Base-by-base conservation (phyloP, 2,113 vertebrate genomes). In the Pionites leucogaster region DNA sequence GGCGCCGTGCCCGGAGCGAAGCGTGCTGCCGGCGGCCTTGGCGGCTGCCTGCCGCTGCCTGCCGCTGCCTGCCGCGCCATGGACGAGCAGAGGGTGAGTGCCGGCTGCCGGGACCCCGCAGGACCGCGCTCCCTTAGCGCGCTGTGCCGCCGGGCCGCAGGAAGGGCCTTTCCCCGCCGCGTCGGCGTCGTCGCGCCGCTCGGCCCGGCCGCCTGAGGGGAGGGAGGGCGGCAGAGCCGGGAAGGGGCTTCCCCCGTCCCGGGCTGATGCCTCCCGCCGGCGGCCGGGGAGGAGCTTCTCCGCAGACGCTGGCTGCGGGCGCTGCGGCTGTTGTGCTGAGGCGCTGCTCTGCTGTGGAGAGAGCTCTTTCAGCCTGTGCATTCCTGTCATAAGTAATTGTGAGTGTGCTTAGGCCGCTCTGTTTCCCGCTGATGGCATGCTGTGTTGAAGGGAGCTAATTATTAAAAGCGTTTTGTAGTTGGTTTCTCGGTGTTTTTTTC, bases 31-130 rank as follows among this genome's bases (percentile, higher is more conserved):
- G 53, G 52, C 11, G 28, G 52, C 11, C 10, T 7, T 7, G 52
- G 29, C 7, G 17, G 29, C 10, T 1, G 52, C 3, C 4, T 11
- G n/a, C n/a, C n/a, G n/a, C n/a, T n/a, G n/a, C n/a, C n/a, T n/a
- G 3, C 53, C 12, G 4, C 4, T 13, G 10, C 17, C 7, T 18
- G 11, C 29, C 17, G 53, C 18, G 13, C 17, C 59, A 96, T 96
- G 97, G 97, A 95, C 5, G 90, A 88, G 24, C 84, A 96, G 86
- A 81, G 82, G 49, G 93, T 97, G 94, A 96, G 92, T 94, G 42
- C 64, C 6, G 33, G 76, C 39, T 20, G 62, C 42, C 15, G 74
- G 31, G 53, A 13, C 42, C 37, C 17, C 17, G 42, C 42, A 17
- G 42, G 42, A 44, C 42, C 17, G 42, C 6, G 1, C 31, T 29